Base-by-base conservation (phyloP, 2,113 vertebrate genomes). In the Podarcis raffonei region DNA sequence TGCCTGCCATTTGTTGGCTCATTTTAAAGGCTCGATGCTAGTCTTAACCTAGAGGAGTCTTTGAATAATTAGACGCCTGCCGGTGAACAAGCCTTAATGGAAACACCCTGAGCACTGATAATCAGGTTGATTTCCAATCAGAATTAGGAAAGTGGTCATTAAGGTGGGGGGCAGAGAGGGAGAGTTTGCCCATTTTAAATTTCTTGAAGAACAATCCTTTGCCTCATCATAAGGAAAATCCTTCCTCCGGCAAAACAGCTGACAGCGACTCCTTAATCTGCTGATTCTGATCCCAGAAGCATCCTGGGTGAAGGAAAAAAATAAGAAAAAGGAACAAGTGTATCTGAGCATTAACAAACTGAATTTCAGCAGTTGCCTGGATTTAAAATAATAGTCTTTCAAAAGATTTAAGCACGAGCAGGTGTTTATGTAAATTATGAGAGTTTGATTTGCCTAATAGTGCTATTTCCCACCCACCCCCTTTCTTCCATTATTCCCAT, bases 351-450 rank as follows among this genome's bases (percentile, higher is more conserved):
- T 87, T 85, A 90, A 84, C 22, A 90, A 92, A 91, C 80, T 2
- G 71, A 91, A 39, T 32, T 93, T 62, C 74, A 86, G 48, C 88
- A 87, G 78, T 92, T 88, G 80, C 75, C 7, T 68, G 76, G 81
- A 82, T 85, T 92, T 93, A 68, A 91, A 94, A 90, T 72, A 1
- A 88, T 88, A 89, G 78, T 82, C 76, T 93, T 95, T 91, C n/a
- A 68, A 76, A 92, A 37, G 74, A 90, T 88, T 93, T 85, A 88
- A 90, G 39, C 83, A 80, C 59, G 81, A 96, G 84, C 83, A 93
- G 88, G 35, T 92, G 89, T 90, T 95, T 90, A 89, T 91, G 84
- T 92, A 92, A 95, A 93, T 92, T 13, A 89, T 86, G 42, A 80
- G 88, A 90, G 77, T 90, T 93, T 92, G 84, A 92, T 93, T 93